A percentile compares a stretch with the other conserved stretches of the same genome.
Conservation (phyloP, 2,797 vertebrate species). For the Chrysocyon brachyurus region DNA sequence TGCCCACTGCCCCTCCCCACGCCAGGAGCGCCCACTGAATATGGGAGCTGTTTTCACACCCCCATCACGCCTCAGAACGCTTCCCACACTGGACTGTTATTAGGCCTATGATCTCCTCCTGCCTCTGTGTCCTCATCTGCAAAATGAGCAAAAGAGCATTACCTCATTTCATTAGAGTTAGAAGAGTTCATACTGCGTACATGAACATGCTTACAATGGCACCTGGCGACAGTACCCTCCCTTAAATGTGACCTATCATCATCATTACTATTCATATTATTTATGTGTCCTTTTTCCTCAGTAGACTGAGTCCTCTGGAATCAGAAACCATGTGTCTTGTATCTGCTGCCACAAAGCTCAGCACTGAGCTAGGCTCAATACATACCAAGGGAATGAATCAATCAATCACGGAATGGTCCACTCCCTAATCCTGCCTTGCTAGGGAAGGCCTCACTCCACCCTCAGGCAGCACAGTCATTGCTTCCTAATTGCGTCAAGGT, state of each 20-base stretch:
- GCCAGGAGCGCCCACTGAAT: not conserved
- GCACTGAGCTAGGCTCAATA: not conserved
- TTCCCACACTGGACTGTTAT: accelerated
- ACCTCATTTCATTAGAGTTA: not conserved
- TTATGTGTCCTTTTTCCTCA: not conserved
- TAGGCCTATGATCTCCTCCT: not conserved
- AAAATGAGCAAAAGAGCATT: not conserved
- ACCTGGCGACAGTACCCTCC: not conserved
- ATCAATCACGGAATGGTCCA: not conserved
- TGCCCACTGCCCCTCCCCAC: no score
- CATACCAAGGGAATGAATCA: not conserved
- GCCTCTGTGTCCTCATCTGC: not conserved
- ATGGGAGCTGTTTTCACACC: not conserved
- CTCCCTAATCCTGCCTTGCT: not conserved
- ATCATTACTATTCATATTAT: not conserved
- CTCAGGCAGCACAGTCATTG: not conserved
- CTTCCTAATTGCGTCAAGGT: not conserved
- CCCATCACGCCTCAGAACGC: not conserved
- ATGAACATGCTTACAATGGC: not conserved
- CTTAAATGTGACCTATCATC: not conserved
- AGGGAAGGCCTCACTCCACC: not conserved
- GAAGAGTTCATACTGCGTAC: not conserved
- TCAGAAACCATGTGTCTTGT: not conserved
- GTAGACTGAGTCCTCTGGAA: not conserved
- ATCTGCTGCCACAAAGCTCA: not conserved